Base-by-base conservation (phyloP, 2,888 invertebrate species). In the Euphydryas editha region DNA sequence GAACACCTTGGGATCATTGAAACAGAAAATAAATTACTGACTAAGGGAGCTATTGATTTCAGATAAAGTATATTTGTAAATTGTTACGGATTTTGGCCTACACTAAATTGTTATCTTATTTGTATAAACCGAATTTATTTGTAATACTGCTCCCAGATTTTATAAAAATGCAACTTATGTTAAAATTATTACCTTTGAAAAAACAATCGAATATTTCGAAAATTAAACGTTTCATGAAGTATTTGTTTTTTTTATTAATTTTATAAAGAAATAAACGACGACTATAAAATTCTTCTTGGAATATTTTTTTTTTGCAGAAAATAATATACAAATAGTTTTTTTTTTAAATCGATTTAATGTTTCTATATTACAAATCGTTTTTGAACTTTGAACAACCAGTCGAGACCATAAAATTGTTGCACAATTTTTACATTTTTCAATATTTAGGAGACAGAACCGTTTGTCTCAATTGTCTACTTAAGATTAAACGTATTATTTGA, bases 261-360 rank as follows among this genome's bases (percentile, higher is more conserved):
- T 30, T 36, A 30, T 21, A 18, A 10, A n/a, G 1, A 18, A 46
- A 18, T 18, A 46, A 17, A 8, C 18, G n/a, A n/a, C n/a, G 13
- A 44, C 15, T 6, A n/a, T 2, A 44, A 15, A 15, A n/a, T n/a
- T n/a, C 2, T 3, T n/a, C 15, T 44, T n/a, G n/a, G 39, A 39
- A 39, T 15, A 44, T 44, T 44, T 21, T 49, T 21, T 21, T 1
- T 7, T 30, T 13, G 17, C 17, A 30, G 30, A 7, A 3, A 59
- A 37, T 56, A 59, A 68, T 62, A 61, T 36, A 66, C 62, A 60
- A 24, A n/a, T 3, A 57, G 57, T 68, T 81, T 82, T 84, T 84
- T 72, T n/a, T n/a, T n/a, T n/a, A n/a, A 81, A 86, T 87, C 84
- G 87, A 88, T 88, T 89, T 88, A 87, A 87, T 88, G 85, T 87